Percentiles rank a stretch among this genome's conserved stretches.
phyloP scores from a whole-genome alignment of 2,113 vertebrate species.

The Pongo abelii region DNA sequence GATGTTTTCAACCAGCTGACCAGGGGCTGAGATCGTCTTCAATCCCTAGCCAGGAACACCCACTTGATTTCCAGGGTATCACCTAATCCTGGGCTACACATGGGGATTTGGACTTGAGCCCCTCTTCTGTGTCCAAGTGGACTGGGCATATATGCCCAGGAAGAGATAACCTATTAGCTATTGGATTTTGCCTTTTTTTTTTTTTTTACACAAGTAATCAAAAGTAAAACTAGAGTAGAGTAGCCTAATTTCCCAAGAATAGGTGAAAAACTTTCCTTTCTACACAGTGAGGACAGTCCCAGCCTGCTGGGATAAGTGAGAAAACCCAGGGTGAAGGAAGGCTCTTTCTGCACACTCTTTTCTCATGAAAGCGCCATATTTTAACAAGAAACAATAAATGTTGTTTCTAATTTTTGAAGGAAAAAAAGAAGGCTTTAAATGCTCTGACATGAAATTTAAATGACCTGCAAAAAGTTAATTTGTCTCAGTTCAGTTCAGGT shows the following conservation, averaged over 20 bases:
- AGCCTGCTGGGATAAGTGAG: slow-evolving; percentile 33
- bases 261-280: slow-evolving; percentile 29
- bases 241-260: slow-evolving; percentile 22
- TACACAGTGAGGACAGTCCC: neutral
- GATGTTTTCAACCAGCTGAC: neutral
- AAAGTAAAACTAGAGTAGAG: neutral
- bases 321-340: slow-evolving; percentile 33
- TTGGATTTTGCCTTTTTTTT: slow-evolving; percentile 36
- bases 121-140: neutral
- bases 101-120: neutral
- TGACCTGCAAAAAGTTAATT: neutral
- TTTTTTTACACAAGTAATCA: slow-evolving; percentile 7
- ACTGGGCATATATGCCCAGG: slow-evolving; percentile 25
- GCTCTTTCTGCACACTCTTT: slow-evolving; percentile 60
- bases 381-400: slow-evolving; percentile 82
- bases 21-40: slow-evolving; percentile 43
- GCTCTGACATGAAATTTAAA: neutral
- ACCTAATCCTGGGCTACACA: slow-evolving; percentile 42
- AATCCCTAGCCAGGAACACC: neutral
- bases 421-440: neutral
- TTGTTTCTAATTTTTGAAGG: slow-evolving; percentile 71
- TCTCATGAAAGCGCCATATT: slow-evolving; percentile 55
- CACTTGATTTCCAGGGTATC: slow-evolving; percentile 64
- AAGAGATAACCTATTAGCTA: slow-evolving; percentile 3
- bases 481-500: neutral